phyloP scores from a whole-genome alignment of 2,888 invertebrate genomes.

The Melieria crassipennis region DNA sequence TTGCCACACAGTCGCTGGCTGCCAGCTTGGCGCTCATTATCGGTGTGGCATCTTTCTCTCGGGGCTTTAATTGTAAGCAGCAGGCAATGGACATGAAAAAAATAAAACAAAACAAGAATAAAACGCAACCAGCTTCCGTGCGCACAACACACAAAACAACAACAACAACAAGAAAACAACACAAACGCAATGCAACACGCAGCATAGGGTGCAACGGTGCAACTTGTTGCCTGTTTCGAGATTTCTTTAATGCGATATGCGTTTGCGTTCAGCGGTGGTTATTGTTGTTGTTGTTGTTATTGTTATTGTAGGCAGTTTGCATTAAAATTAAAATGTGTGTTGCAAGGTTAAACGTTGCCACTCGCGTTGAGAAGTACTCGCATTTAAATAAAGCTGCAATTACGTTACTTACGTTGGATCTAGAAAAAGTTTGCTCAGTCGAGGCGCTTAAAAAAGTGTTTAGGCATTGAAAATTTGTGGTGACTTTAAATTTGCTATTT shows the following conservation, averaged over 20 bases:
- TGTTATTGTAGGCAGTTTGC: no score
- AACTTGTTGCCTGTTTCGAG: constrained; percentile 20
- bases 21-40: neutral
- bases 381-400: no score
- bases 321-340: no score
- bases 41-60: constrained; percentile 21
- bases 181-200: neutral
- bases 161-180: neutral
- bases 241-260: constrained; percentile 9
- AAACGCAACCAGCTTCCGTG: constrained; percentile 29
- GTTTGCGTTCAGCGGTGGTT: neutral
- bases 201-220: neutral
- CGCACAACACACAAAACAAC: constrained; percentile 16
- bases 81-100: constrained; percentile 5
- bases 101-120: constrained; percentile 20
- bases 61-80: constrained; percentile 26
- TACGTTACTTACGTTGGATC: no score
- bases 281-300: no score
- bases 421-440: no score
- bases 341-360: no score
- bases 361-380: no score
- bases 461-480: no score
- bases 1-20: no score
- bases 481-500: no score
- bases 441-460: no score